phyloP scores from a whole-genome alignment of 2,888 invertebrate genomes.

The Holacanthella duospinosa region DNA sequence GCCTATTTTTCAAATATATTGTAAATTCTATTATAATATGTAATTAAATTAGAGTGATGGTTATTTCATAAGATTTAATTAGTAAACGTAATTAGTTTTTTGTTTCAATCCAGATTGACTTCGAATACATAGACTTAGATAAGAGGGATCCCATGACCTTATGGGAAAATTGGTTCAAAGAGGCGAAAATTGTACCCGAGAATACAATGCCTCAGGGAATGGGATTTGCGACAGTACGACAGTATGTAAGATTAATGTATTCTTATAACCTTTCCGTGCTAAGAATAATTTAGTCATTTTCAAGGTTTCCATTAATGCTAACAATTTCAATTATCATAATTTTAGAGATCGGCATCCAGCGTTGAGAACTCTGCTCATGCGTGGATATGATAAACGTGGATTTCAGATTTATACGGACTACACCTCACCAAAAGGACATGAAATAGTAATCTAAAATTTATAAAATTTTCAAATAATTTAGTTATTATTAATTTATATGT shows the following conservation, averaged over 20 bases:
- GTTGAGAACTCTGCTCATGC: conserved; percentile 78
- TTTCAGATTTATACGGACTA: conserved; percentile 93
- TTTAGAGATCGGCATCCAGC: conserved; percentile 69
- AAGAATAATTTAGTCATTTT: not conserved
- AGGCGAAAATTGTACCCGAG: conserved; percentile 57
- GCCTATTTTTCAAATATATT: too few species aligned
- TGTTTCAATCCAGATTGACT: conserved; percentile 4
- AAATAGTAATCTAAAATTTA: conserved; percentile 53
- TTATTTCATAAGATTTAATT: too few species aligned
- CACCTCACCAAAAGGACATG: conserved; percentile 76
- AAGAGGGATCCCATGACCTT: conserved; percentile 68
- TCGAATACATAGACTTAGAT: conserved; percentile 1
- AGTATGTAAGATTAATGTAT: too few species aligned
- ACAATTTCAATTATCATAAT: conserved; percentile 1
- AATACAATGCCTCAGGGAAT: conserved; percentile 84
- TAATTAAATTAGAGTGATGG: too few species aligned
- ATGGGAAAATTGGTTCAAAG: conserved; percentile 75
- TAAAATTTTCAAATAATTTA: not conserved
- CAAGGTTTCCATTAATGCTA: not conserved
- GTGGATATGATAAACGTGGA: conserved; percentile 72
- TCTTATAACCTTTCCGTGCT: not conserved
- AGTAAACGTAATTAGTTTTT: not conserved
- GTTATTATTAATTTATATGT: not conserved
- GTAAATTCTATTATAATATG: too few species aligned
- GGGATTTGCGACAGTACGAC: conserved; percentile 73